Conservation (phyloP, 2,113 vertebrate genomes). For the Struthidea cinerea region DNA sequence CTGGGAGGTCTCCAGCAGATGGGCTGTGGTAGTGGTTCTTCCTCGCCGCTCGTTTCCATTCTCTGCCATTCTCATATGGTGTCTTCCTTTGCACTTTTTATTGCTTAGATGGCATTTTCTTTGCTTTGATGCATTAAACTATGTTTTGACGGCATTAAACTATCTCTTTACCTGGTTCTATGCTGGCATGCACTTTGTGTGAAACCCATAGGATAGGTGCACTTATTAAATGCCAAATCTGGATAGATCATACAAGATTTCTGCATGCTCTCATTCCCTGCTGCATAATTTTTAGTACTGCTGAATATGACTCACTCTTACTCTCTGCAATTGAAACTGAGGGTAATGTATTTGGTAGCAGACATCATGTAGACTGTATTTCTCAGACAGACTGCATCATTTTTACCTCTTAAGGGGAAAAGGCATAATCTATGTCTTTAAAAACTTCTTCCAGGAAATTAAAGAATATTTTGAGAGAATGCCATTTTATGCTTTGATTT, state of each 20-base stretch:
- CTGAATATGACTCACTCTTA: neutral
- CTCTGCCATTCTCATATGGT: neutral
- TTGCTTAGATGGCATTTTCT: neutral
- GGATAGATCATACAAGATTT: neutral
- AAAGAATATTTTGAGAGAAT: neutral
- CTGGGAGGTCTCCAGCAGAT: neutral
- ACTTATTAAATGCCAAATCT: neutral
- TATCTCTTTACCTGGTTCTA: neutral
- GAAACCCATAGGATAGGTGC: neutral
- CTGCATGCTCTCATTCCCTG: neutral
- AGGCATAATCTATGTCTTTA: neutral
- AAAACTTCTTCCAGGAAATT: neutral
- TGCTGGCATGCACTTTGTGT: neutral
- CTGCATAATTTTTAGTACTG: neutral
- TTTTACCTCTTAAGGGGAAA: neutral
- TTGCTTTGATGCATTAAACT: neutral
- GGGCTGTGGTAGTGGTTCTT: neutral
- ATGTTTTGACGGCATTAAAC: neutral
- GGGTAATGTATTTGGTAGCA: neutral
- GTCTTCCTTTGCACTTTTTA: neutral
- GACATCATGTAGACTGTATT: neutral
- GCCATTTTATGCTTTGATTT: neutral
- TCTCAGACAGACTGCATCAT: neutral
- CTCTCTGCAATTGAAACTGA: neutral
- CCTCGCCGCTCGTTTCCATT: fast-evolving